These are phyloP conservation scores for Xiphophorus birchmanni DNA, from an alignment of 2,797 vertebrate species.

Conservation along the genomic window DNA sequence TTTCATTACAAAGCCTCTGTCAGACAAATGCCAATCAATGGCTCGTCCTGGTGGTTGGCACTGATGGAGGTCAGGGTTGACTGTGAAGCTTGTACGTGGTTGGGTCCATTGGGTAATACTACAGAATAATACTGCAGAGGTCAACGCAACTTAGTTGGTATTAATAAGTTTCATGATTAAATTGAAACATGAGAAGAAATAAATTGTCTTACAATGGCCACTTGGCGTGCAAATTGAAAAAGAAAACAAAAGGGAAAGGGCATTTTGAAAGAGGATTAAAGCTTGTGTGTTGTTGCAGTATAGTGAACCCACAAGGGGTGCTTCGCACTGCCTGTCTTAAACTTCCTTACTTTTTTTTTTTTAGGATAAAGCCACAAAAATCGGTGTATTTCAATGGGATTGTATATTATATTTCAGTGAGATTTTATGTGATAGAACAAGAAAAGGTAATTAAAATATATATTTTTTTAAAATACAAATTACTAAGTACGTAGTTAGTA, in stretches of 20 bases:
- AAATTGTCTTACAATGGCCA: background rate
- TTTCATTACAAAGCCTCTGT: constrained; percentile 63
- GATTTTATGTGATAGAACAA: background rate
- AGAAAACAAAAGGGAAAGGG: background rate
- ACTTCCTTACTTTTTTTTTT: background rate
- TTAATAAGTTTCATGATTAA: constrained; percentile 20
- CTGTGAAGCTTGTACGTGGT: constrained; percentile 26
- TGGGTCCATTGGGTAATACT: background rate
- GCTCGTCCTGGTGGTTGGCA: constrained; percentile 38
- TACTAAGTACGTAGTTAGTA: background rate
- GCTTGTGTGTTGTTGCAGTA: background rate
- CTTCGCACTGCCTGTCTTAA: background rate
- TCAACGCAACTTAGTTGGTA: constrained; percentile 16
- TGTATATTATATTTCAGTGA: too few relatives aligned
- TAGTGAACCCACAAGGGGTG: background rate
- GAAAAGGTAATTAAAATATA: background rate
- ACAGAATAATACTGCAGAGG: constrained; percentile 26
- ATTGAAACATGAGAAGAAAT: constrained; percentile 15
- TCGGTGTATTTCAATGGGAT: background rate
- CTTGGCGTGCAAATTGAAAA: background rate
- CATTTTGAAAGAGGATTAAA: constrained; percentile 13
- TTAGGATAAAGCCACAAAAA: background rate
- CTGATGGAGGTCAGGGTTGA: constrained; percentile 60
- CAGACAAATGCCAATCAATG: constrained; percentile 73
- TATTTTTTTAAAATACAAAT: background rate